phyloP scores from a whole-genome alignment of 2,888 invertebrate genomes.

The Lampropteryx suffumata region DNA sequence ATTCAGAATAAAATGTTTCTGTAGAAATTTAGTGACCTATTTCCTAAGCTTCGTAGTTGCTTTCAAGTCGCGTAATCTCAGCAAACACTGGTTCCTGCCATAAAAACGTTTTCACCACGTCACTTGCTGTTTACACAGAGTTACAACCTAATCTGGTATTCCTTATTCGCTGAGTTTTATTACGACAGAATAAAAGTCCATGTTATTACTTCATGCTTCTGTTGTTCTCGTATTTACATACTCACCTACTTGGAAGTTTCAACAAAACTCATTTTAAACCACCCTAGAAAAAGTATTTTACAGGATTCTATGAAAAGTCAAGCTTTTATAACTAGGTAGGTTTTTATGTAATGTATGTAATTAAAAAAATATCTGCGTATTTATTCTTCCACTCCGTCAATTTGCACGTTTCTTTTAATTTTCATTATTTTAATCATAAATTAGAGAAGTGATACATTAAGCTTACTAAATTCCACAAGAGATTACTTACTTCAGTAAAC shows the following conservation, averaged over 20 bases:
- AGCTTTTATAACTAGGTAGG: too few relatives aligned
- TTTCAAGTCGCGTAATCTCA: constrained; percentile 16
- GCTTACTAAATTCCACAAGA: too few relatives aligned
- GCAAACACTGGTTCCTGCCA: constrained; percentile 20
- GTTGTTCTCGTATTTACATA: background rate
- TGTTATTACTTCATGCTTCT: constrained; percentile 8
- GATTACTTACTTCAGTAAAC: too few relatives aligned
- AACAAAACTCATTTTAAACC: background rate
- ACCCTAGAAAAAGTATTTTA: too few relatives aligned
- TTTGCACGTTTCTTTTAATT: too few relatives aligned
- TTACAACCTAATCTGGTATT: constrained; percentile 24
- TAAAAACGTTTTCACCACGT: constrained; percentile 22
- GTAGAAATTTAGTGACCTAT: constrained; percentile 6
- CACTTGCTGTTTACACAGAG: constrained; percentile 17
- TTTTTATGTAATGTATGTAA: too few relatives aligned
- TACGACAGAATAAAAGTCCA: constrained; percentile 7
- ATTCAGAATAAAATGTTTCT: background rate
- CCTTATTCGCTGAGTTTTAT: constrained; percentile 24
- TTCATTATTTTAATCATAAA: too few relatives aligned
- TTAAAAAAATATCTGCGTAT: too few relatives aligned
- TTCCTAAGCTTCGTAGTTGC: constrained; percentile 8
- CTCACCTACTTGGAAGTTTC: background rate
- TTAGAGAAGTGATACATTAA: too few relatives aligned
- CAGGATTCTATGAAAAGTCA: too few relatives aligned
- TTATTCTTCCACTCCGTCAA: too few relatives aligned